These are phyloP conservation scores for Alca torda DNA, from an alignment of 2,797 vertebrate species.

Conservation along the genomic window DNA sequence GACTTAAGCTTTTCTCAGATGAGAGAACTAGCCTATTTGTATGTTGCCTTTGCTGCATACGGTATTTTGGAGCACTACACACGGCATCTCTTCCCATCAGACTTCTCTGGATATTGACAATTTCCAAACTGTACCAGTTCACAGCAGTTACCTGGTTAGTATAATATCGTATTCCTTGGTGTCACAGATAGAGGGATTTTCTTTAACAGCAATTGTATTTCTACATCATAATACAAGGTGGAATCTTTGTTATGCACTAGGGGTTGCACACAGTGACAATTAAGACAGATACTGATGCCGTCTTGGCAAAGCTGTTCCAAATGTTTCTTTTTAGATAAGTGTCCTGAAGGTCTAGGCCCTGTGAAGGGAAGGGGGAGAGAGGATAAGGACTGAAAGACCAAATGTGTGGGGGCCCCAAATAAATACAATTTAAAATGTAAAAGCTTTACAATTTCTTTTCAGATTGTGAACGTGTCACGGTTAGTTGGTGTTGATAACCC, in stretches of 20 bases:
- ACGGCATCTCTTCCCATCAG: accelerated
- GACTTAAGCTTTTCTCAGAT: not conserved
- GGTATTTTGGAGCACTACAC: not conserved
- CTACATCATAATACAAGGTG: not conserved
- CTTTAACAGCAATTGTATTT: not conserved
- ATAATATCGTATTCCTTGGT: not conserved
- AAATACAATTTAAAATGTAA: not conserved
- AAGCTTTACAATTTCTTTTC: constrained; percentile 7
- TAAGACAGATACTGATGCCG: not conserved
- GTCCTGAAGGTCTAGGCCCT: not conserved
- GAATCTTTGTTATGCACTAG: not conserved
- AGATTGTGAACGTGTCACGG: constrained; percentile 89
- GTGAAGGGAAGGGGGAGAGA: not conserved
- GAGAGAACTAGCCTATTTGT: not conserved
- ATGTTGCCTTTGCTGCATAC: not conserved
- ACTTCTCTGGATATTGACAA: not conserved
- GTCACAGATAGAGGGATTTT: not conserved
- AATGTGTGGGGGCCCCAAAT: not conserved
- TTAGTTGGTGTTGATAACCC: constrained; percentile 84
- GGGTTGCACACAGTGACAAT: not conserved
- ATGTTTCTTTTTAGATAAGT: not conserved
- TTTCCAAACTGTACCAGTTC: not conserved
- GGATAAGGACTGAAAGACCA: not conserved
- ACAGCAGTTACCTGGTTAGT: not conserved
- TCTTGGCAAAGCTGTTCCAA: not conserved